Conservation (phyloP, 2,888 invertebrate species). For the Drosophila nr. perissopoda region DNA sequence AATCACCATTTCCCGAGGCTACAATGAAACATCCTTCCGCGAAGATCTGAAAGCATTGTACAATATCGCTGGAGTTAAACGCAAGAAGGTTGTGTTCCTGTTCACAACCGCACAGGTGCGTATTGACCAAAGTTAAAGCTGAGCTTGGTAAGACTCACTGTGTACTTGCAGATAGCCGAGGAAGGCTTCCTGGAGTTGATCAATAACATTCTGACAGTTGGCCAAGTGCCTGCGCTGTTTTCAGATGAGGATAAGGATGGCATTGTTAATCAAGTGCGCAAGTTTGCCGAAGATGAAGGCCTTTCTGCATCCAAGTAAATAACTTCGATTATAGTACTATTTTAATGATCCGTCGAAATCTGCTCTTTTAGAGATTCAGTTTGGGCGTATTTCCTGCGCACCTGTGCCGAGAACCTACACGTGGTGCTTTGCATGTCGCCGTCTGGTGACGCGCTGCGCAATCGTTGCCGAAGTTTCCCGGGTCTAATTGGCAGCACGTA, state of each 20-base stretch:
- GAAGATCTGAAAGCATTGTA: constrained; percentile 94
- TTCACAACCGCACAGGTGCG: constrained; percentile 92
- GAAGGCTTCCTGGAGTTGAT: constrained; percentile 95
- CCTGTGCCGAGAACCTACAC: constrained; percentile 93
- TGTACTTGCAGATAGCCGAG: constrained; percentile 87
- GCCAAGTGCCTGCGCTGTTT: constrained; percentile 94
- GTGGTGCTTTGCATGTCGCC: constrained; percentile 97
- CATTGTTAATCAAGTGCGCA: constrained; percentile 90
- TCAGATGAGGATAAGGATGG: constrained; percentile 95
- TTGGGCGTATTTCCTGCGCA: constrained; percentile 93
- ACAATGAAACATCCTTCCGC: constrained; percentile 92
- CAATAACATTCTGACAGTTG: constrained; percentile 96
- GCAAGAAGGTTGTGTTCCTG: constrained; percentile 92
- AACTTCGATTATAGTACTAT: no score
- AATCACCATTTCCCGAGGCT: constrained; percentile 93
- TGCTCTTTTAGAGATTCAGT: constrained; percentile 89
- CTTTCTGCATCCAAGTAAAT: constrained; percentile 89
- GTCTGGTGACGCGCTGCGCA: constrained; percentile 92
- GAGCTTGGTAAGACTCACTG: background rate
- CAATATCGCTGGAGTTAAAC: constrained; percentile 91
- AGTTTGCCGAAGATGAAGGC: constrained; percentile 89
- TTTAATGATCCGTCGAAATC: background rate
- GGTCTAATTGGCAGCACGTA: constrained; percentile 96
- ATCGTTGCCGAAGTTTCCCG: constrained; percentile 95
- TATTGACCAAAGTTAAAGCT: constrained; percentile 24